These are phyloP conservation scores for Exaiptasia diaphana DNA, from an alignment of 64 coral and sea anemone genomes.

Conservation along the genomic window DNA sequence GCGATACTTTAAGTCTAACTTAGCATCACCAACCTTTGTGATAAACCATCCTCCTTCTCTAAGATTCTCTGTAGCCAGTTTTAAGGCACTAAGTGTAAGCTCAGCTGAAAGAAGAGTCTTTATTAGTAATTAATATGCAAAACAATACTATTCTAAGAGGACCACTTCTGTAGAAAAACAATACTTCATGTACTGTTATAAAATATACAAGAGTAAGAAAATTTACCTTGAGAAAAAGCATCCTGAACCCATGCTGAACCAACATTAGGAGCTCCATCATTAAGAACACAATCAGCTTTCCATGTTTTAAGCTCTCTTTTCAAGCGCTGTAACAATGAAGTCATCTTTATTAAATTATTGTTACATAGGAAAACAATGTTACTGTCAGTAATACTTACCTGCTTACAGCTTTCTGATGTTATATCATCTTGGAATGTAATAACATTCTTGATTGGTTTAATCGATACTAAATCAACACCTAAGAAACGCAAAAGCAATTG, in stretches of 20 bases:
- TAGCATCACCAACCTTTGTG: constrained; percentile 67
- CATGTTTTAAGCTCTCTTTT: constrained; percentile 90
- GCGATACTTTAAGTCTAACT: neutral
- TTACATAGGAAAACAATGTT: no score
- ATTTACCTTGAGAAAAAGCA: constrained; percentile 89
- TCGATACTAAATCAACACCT: constrained; percentile 94
- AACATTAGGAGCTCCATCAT: constrained; percentile 95
- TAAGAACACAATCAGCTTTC: constrained; percentile 95
- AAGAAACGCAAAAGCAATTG: neutral
- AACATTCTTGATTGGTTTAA: constrained; percentile 82
- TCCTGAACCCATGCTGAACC: constrained; percentile 89
- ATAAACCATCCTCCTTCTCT: constrained; percentile 95
- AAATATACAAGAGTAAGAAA: no score
- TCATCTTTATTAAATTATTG: neutral
- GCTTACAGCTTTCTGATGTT: constrained; percentile 84
- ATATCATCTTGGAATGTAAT: constrained; percentile 93
- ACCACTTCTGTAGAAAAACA: neutral
- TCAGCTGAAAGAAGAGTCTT: constrained; percentile 48
- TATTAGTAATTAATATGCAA: neutral
- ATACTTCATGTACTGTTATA: no score
- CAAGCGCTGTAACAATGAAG: constrained; percentile 17
- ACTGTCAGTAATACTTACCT: constrained; percentile 33
- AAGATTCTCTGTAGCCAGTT: constrained; percentile 77
- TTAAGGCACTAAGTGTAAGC: constrained; percentile 79
- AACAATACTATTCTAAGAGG: neutral